Conservation (phyloP, 2,113 vertebrate genomes). For the Hemicordylus capensis region DNA sequence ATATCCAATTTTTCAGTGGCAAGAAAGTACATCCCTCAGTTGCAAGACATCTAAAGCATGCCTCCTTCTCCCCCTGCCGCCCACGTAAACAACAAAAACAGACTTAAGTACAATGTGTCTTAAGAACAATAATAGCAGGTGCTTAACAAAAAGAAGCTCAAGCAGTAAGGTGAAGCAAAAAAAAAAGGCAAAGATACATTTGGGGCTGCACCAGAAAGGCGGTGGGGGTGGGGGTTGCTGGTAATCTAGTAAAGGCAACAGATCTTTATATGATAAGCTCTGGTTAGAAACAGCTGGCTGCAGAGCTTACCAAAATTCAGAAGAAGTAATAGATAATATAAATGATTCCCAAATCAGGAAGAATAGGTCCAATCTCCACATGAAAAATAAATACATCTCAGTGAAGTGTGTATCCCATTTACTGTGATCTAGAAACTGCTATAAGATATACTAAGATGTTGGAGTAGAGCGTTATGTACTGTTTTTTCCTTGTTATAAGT, state of each 20-base stretch:
- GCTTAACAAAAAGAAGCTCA: no score
- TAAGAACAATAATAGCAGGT: neutral
- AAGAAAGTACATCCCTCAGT: neutral
- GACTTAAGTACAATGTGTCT: neutral
- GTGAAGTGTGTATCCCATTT: neutral
- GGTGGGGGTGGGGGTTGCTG: neutral
- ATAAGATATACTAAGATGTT: neutral
- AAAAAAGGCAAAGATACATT: neutral
- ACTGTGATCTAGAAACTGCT: neutral
- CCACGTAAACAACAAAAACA: neutral
- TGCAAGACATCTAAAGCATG: neutral
- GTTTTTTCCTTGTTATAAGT: neutral
- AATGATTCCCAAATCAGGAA: neutral
- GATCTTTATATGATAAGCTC: neutral
- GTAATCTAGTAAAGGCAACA: neutral
- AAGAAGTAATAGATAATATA: neutral
- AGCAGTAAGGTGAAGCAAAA: no score
- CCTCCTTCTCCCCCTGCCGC: neutral
- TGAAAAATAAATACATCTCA: neutral
- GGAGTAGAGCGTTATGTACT: neutral
- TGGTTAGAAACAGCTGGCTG: neutral
- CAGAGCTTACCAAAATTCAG: neutral
- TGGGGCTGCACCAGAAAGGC: neutral
- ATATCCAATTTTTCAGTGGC: neutral
- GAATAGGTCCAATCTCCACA: neutral